Percentiles rank a stretch among this genome's conserved stretches.
Conservation (phyloP, 2,113 vertebrate species). For the Seriola aureovittata region DNA sequence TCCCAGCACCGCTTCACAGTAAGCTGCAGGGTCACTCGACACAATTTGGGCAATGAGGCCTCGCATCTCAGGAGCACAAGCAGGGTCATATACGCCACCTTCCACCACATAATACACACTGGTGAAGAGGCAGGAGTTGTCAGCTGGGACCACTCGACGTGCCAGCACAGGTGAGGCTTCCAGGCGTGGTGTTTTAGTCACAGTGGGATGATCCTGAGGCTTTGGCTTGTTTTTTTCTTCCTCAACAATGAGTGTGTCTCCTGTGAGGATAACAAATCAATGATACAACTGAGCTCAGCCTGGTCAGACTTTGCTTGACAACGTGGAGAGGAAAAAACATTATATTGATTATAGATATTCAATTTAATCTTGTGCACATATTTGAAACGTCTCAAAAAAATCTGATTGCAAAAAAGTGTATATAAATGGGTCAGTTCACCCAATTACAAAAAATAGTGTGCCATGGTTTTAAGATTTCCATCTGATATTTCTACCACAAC, state of each 20-base stretch:
- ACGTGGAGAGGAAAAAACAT: neutral
- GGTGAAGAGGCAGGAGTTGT: slow-evolving; percentile 99
- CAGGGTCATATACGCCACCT: slow-evolving; percentile 92
- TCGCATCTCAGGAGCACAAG: slow-evolving; percentile 93
- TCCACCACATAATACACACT: slow-evolving; percentile 96
- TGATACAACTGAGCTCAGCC: slow-evolving; percentile 11
- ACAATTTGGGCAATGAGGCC: slow-evolving; percentile 95
- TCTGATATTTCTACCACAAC: too few relatives aligned
- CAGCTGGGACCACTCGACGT: slow-evolving; percentile 91
- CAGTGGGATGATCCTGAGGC: slow-evolving; percentile 72
- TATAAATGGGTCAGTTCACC: neutral
- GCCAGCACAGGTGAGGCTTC: slow-evolving; percentile 85
- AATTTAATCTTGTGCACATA: neutral
- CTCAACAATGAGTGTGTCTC: slow-evolving; percentile 97
- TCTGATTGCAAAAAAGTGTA: neutral
- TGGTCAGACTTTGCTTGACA: neutral
- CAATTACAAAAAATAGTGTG: too few relatives aligned
- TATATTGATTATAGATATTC: neutral
- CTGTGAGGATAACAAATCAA: slow-evolving; percentile 78
- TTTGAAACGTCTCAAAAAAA: neutral
- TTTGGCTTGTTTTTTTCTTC: slow-evolving; percentile 91
- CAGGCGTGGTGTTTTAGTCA: slow-evolving; percentile 79
- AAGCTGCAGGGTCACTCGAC: slow-evolving; percentile 90
- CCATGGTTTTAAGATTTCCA: too few relatives aligned
- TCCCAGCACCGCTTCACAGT: slow-evolving; percentile 94